Evolutionary conservation across 2,113 vertebrate genomes (phyloP), one percentile per base, ranked within the genome.

Genomic region (Phylloscopus whistleri): DNA sequence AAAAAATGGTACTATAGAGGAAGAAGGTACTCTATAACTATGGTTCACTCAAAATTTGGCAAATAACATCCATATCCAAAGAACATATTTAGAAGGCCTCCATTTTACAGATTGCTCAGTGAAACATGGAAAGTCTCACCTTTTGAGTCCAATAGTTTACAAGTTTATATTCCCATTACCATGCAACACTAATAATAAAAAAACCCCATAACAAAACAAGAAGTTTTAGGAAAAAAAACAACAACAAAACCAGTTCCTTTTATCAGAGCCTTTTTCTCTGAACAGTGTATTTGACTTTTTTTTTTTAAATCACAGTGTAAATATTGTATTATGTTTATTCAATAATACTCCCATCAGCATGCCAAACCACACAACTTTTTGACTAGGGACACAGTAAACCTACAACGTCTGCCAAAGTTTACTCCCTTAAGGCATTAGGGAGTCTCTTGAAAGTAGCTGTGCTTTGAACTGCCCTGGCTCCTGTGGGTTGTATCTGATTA

Each of bases 241-340:
- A 48, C 20, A 44, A 11, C 37, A 37, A 27, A 49, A 5, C 0
- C 18, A 21, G 20, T 12, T 39, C 23, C 3, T 69, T 90, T 94
- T 67, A 58, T 66, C 21, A 78, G 37, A 69, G 27, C 3, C 15
- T 55, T 89, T 86, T 84, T 56, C 59, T 51, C 46, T 37, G 27
- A 89, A 79, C 18, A 48, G 26, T 35, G 31, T 43, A 31, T 75
- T 58, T 78, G 21, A 43, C 30, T 44, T 23, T 28, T 52, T 62
- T 35, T 52, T 90, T 84, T 77, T 35, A 0, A 73, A 60, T 44
- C 51, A 46, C 30, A 64, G 24, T 78, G 35, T 44, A 93, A 95
- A 91, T 80, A 77, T 52, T 67, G 37, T 63, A 19, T 86, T 63
- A 78, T 82, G 21, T 91, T 96, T 94, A 91, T 87, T 85, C 52